Evolutionary conservation across 2,888 invertebrate species (phyloP), one percentile per base, ranked within the genome.

Genomic region (Amiota minor): DNA sequence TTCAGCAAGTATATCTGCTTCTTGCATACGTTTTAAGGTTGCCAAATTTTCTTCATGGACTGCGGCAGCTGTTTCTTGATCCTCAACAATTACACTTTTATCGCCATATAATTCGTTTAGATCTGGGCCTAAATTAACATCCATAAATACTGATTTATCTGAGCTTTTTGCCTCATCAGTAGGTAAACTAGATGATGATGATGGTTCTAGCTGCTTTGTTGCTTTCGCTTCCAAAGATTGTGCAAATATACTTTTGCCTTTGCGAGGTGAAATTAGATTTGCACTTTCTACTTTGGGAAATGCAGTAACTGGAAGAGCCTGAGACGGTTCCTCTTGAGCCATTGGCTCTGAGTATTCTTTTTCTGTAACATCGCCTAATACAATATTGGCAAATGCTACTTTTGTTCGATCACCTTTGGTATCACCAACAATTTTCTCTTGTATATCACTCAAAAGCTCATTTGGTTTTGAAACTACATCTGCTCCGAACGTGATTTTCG

Each of bases 41-140:
- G 92, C 90, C 0, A 94, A 64, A 89, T 97, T 98, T 89, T 95
- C 94, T 77, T 90, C 88, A 83, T 97, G 96, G 74, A 97, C 94
- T 80, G 91, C 90, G 59, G 86, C 84, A 0, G 92, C 91, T 71
- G 92, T 91, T 65, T 89, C 79, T 1, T 90, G 90, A 46, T 91
- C 90, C 53, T 92, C 76, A 12, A 83, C 90, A 65, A 89, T 77
- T n/a, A 77, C 70, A 72, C 86, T 87, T 62, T 71, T 68, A 14
- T 73, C 70, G 0, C 78, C 82, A 55, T 79, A 77, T 11, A 49
- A 9, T 9, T 75, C 65, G 56, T 71, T 75, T 9, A 78, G n/a
- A 11, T 18, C n/a, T 9, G 46, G 10, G 14, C 11, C 11, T 1
- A 35, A 35, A 35, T 35, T 35, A 35, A 35, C 35, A 35, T 35